phyloP scores from a whole-genome alignment of 2,797 vertebrate genomes.

The Crypturellus tataupa region DNA sequence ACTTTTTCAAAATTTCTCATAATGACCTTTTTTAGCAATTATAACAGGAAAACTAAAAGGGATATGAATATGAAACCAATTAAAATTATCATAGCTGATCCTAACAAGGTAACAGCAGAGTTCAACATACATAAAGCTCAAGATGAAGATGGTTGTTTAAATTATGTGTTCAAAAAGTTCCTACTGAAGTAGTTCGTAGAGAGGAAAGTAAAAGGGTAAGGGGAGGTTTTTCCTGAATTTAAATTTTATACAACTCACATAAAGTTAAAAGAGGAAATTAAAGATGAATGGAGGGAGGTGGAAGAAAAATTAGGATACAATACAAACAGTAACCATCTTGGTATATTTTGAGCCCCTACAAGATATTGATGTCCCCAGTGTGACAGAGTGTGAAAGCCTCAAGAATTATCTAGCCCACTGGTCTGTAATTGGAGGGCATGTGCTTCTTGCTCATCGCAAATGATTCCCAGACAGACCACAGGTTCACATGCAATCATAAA shows the following conservation, averaged over 20 bases:
- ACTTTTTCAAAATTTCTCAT: not conserved
- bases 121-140: not conserved
- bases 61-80: not conserved
- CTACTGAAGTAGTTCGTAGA: not conserved
- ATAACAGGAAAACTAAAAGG: not conserved
- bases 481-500: not conserved
- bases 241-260: not conserved
- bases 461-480: not conserved
- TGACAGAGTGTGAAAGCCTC: not conserved
- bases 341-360: not conserved
- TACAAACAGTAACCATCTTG: not conserved
- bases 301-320: not conserved
- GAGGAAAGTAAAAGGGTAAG: not conserved
- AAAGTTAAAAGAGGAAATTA: not conserved
- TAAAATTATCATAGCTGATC: not conserved
- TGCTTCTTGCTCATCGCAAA: not conserved
- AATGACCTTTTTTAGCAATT: not conserved
- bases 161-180: constrained; percentile 13
- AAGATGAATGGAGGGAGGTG: not conserved
- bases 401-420: not conserved
- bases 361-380: not conserved
- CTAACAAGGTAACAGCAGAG: not conserved
- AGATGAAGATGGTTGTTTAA: not conserved
- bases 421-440: not conserved
- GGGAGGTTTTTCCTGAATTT: not conserved